Conservation (phyloP, 2,888 invertebrate genomes). For the Dimorphilus gyrociliatus region DNA sequence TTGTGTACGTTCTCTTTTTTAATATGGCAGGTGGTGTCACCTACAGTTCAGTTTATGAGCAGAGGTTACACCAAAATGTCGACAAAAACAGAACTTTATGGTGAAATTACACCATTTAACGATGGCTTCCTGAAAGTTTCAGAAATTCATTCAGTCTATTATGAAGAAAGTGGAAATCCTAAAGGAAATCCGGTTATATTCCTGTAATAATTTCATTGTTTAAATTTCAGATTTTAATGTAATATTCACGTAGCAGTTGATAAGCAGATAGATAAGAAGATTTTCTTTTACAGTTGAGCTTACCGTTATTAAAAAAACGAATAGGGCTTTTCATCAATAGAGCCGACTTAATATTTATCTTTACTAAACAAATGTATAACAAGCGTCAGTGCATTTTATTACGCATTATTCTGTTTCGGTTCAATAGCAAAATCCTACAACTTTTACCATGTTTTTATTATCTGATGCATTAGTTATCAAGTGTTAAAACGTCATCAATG, state of each 20-base stretch:
- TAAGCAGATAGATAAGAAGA: too few relatives aligned
- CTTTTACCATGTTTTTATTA: not conserved
- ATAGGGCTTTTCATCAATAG: too few relatives aligned
- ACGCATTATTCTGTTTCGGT: not conserved
- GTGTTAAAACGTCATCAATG: too few relatives aligned
- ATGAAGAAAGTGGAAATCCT: conserved; percentile 24
- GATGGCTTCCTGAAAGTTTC: conserved; percentile 21
- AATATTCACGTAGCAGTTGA: not conserved
- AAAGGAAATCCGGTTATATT: conserved; percentile 25
- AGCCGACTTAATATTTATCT: not conserved
- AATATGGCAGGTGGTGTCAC: too few relatives aligned
- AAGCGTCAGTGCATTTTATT: not conserved
- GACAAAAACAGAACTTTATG: conserved; percentile 15
- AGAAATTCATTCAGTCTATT: conserved; percentile 23
- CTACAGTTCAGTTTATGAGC: too few relatives aligned
- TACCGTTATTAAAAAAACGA: too few relatives aligned
- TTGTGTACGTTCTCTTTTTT: too few relatives aligned
- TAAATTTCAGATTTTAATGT: not conserved
- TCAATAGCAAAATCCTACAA: not conserved
- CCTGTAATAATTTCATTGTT: conserved; percentile 12
- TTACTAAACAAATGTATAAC: not conserved
- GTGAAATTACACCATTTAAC: conserved; percentile 21
- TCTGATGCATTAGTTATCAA: too few relatives aligned
- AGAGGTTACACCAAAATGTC: too few relatives aligned
- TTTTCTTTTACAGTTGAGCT: too few relatives aligned